These are phyloP conservation scores for Dysmachus trigonus DNA, from an alignment of 2,888 invertebrate species.

Conservation along the genomic window DNA sequence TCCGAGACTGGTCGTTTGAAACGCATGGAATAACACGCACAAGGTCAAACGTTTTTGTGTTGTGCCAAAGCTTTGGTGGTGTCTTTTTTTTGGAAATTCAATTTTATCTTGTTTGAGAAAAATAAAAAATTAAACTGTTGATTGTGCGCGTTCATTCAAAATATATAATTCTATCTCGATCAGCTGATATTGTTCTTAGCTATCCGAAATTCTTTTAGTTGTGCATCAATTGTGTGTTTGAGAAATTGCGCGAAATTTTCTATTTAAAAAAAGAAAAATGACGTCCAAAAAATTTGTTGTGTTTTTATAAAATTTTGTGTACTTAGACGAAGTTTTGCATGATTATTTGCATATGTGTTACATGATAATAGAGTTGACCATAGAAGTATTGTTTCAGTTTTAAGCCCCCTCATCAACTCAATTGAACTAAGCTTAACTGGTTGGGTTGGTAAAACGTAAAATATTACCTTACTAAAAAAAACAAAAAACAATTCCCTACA, in stretches of 20 bases:
- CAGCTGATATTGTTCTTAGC: conserved; percentile 10
- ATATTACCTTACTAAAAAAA: too few relatives aligned
- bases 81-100: conserved; percentile 35
- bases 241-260: background rate
- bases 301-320: conserved; percentile 6
- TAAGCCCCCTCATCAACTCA: background rate
- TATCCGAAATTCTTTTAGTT: background rate
- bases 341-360: background rate
- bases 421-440: background rate
- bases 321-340: background rate
- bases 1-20: conserved; percentile 52
- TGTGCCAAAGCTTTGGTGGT: conserved; percentile 4
- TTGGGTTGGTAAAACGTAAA: background rate
- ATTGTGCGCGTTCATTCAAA: conserved; percentile 6
- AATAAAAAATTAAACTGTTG: conserved; percentile 19
- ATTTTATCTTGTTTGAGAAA: conserved; percentile 32
- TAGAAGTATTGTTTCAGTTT: background rate
- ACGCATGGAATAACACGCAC: conserved; percentile 59
- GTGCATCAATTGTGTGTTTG: background rate
- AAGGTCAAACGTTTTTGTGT: conserved; percentile 62
- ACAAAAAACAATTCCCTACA: too few relatives aligned
- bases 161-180: background rate
- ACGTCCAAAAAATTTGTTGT: conserved; percentile 21
- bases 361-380: background rate
- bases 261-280: too few relatives aligned